Evolutionary conservation across 2,113 vertebrate genomes (phyloP).

Genomic region (Phylloscopus trochilus): DNA sequence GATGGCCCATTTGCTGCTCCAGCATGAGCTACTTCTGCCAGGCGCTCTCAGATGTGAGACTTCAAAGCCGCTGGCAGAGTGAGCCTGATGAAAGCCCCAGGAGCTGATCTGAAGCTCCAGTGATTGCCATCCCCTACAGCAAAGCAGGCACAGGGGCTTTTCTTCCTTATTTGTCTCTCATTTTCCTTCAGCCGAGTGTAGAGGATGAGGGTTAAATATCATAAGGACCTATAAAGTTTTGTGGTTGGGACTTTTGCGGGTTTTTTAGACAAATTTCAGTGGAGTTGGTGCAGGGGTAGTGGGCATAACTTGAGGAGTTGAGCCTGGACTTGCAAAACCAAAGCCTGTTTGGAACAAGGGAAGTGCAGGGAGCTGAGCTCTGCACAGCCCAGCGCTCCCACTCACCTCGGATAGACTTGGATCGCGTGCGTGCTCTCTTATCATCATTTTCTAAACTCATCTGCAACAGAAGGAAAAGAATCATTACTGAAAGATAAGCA

Average conservation of each 20-base stretch:
- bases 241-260: neutral
- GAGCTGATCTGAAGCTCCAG: conserved; percentile 41
- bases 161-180: neutral
- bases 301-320: neutral
- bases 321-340: neutral
- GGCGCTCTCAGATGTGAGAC: neutral
- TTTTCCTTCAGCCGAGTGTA: neutral
- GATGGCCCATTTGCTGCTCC: neutral
- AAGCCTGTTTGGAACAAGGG: neutral
- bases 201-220: neutral
- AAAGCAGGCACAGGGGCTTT: neutral
- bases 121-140: neutral
- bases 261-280: neutral
- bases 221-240: neutral
- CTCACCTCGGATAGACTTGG: conserved; percentile 93
- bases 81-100: conserved; percentile 23
- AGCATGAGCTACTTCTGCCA: neutral
- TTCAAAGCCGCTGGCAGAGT: conserved; percentile 41
- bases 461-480: conserved; percentile 69
- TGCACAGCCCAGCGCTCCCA: neutral
- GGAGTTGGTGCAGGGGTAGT: neutral
- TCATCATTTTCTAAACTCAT: conserved; percentile 93
- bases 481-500: neutral
- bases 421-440: conserved; percentile 89
- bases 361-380: neutral